Base-by-base conservation (phyloP, 2,888 invertebrate species). In the Geophilus truncorum region DNA sequence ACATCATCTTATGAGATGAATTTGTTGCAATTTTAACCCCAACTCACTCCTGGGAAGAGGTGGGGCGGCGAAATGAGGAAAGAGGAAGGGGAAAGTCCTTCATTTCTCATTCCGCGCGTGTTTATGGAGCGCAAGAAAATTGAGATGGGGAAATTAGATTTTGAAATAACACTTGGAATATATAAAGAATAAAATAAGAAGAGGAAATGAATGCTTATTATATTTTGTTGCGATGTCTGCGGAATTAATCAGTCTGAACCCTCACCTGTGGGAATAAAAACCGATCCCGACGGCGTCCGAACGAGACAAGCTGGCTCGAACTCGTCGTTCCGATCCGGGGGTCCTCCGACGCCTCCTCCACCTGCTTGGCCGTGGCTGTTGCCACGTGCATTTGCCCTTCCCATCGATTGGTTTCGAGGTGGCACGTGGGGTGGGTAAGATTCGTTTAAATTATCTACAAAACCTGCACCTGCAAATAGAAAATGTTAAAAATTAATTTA, bases 271-370 rank as follows among this genome's bases (percentile, higher is more conserved):
- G 95, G 95, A 91, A 95, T 95, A 90, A 95, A 95, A 87, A 95
- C 94, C 90, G 95, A 95, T 87, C 95, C 95, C 84, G 95, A 95
- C 84, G 95, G 94, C 84, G 95, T 95, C 88, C 95, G 91, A 86
- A 95, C 94, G 86, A 95, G 91, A 88, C 95, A 95, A 87, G 94
- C 93, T 85, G 95, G 94, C 70, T 84, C 83, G 45, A 83, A 84
- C 34, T 84, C 84, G 30, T 78, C 81, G 36, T 84, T 84, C 15
- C 78, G 32, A 70, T 81, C 80, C 25, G 51, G 36, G 18, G 76
- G 78, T 34, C 79, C 80, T 57, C 78, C 78, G 15, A 57, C 80
- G 18, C 51, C 75, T 34, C 79, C 80, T 57, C 78, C 78, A 21
- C 76, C 80, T 40, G 77, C 28, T 57, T 79, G 75, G n/a, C 36